A percentile compares a stretch with the other conserved stretches of the same genome.
Evolutionary conservation across 1,140 invertebrate species (phyloP).

Genomic region (Zaprionus gabonicus): DNA sequence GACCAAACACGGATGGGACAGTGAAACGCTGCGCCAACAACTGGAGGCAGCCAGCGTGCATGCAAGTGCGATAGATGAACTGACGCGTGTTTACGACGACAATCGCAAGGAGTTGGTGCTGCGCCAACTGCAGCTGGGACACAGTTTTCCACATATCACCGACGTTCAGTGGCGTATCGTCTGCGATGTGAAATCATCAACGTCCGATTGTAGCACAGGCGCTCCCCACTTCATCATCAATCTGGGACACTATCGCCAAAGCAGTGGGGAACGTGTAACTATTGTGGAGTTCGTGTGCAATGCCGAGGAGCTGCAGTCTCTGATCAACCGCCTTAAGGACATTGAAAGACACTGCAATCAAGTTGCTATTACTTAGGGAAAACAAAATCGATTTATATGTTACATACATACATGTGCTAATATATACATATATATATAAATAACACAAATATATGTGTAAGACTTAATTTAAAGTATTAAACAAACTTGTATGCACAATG

Average conservation of each 20-base stretch:
- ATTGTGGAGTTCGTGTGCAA: constrained; percentile 80
- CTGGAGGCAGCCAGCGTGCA: constrained; percentile 57
- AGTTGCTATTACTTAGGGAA: constrained; percentile 57
- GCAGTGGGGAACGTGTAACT: constrained; percentile 67
- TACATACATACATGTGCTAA: constrained; percentile 32
- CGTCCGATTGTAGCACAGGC: constrained; percentile 65
- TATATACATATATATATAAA: constrained; percentile 26
- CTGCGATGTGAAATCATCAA: constrained; percentile 79
- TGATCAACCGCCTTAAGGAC: constrained; percentile 80
- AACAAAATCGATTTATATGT: constrained; percentile 13
- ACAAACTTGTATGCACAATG: constrained; percentile 29
- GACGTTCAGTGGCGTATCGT: constrained; percentile 82
- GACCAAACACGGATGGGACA: constrained; percentile 72
- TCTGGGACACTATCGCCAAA: constrained; percentile 66
- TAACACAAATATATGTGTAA: constrained; percentile 23
- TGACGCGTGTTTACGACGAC: constrained; percentile 71
- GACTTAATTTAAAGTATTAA: constrained; percentile 12
- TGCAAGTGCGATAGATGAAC: constrained; percentile 58
- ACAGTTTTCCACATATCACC: constrained; percentile 75
- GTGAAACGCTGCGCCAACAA: constrained; percentile 50
- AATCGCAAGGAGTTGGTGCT: constrained; percentile 68
- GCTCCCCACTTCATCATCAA: constrained; percentile 72
- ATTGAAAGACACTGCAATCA: constrained; percentile 79
- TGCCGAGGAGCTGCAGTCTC: constrained; percentile 77
- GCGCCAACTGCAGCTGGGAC: constrained; percentile 71